These are phyloP conservation scores for Heliconius melpomene DNA, from an alignment of 1,140 invertebrate species.

Conservation along the genomic window DNA sequence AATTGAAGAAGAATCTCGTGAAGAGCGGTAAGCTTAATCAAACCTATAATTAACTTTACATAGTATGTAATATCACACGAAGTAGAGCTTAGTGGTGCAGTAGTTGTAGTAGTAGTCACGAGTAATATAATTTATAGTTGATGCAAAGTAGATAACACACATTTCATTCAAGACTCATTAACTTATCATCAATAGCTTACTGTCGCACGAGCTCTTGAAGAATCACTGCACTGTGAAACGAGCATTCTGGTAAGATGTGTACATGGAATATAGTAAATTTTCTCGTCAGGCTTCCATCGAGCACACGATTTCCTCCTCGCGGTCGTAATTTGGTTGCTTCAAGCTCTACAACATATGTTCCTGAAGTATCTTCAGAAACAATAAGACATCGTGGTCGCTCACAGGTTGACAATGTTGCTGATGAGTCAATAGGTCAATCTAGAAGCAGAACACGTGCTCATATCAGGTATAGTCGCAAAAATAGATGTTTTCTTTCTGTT, in stretches of 20 bases:
- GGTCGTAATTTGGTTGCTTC: constrained; percentile 82
- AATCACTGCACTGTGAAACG: constrained; percentile 42
- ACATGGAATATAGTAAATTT: constrained; percentile 48
- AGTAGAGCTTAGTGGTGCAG: constrained; percentile 29
- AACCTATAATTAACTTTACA: neutral
- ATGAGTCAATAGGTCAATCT: constrained; percentile 75
- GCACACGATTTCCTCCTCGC: constrained; percentile 89
- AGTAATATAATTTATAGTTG: constrained; percentile 35
- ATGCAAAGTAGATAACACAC: constrained; percentile 19
- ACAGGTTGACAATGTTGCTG: constrained; percentile 73
- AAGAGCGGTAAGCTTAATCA: constrained; percentile 67
- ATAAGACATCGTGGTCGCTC: constrained; percentile 78
- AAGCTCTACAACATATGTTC: constrained; percentile 59
- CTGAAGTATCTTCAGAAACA: constrained; percentile 65
- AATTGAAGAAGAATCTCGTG: constrained; percentile 80
- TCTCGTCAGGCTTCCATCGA: constrained; percentile 84
- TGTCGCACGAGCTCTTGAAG: constrained; percentile 32
- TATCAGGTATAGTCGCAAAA: constrained; percentile 62
- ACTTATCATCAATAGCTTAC: constrained; percentile 32
- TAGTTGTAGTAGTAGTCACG: constrained; percentile 24
- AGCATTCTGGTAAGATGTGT: constrained; percentile 43
- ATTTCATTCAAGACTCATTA: constrained; percentile 18
- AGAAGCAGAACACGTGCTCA: constrained; percentile 76
- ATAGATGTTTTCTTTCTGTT: neutral
- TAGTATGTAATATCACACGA: constrained; percentile 9